Percentiles rank a stretch among this genome's conserved stretches.
phyloP scores from a whole-genome alignment of 2,113 vertebrate genomes.

The Dasypus novemcinctus region DNA sequence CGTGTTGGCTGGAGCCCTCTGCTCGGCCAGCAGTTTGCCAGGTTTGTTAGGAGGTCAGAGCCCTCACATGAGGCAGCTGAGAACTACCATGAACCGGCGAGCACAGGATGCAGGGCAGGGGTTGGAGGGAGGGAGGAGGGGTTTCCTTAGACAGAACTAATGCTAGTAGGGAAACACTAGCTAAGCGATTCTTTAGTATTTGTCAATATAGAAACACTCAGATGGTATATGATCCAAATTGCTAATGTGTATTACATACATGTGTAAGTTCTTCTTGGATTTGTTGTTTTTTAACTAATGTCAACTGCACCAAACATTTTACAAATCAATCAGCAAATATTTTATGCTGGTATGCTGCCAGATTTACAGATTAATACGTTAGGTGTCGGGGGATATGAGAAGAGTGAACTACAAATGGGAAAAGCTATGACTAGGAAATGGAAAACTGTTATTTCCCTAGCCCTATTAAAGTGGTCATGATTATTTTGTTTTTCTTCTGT shows the following conservation, averaged over 20 bases:
- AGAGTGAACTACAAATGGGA: neutral
- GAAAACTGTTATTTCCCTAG: neutral
- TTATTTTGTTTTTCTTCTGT: neutral
- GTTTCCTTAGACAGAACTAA: neutral
- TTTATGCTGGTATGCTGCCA: neutral
- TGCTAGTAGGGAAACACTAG: neutral
- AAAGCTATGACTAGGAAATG: neutral
- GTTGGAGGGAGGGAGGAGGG: neutral
- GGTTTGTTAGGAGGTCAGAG: neutral
- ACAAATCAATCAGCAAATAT: neutral
- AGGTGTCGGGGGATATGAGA: neutral
- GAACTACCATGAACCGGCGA: neutral
- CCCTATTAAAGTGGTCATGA: neutral
- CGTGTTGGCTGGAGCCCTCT: neutral
- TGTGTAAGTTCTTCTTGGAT: neutral
- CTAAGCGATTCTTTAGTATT: neutral
- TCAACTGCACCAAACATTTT: neutral
- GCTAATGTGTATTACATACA: neutral
- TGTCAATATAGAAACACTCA: neutral
- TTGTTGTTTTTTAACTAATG: constrained; percentile 34
- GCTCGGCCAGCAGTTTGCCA: neutral
- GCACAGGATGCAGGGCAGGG: neutral
- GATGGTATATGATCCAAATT: neutral
- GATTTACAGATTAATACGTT: constrained; percentile 4
- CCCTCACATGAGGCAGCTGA: neutral